Evolutionary conservation across 2,888 invertebrate species (phyloP), one percentile per base, ranked within the genome.

Genomic region (Galeruca laticollis): DNA sequence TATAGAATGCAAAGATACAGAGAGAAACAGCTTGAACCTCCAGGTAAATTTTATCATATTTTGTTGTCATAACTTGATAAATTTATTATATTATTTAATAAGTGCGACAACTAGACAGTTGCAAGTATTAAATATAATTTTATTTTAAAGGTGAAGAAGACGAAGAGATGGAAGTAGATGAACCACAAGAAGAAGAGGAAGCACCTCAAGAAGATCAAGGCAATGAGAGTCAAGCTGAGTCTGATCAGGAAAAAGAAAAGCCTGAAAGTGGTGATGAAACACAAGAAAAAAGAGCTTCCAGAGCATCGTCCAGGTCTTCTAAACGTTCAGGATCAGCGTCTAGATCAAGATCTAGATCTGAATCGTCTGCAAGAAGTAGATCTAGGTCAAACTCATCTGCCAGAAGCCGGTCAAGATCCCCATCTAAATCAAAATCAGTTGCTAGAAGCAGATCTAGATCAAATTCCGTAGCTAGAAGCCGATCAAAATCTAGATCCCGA

Each of bases 11-110:
- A 97, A 76, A 86, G 95, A 61, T 91, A 93, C 73, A 87, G 98
- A 54, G 94, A 97, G 86, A 93, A 92, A 76, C 95, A 96, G 83
- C 87, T 98, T 33, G 97, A 98, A 83, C 95, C 96, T 2, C 90
- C 93, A 4, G 91, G 92, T 83, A 89, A 65, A 63, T 59, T 40
- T 18, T 37, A 11, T 37, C 3, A 37, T 37, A 37, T 18, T 2
- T 9, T 13, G n/a, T 18, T 2, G 18, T 1, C 13, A 21, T 43
- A n/a, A n/a, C n/a, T n/a, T n/a, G n/a, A n/a, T n/a, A n/a, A n/a
- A n/a, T n/a, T n/a, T n/a, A n/a, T n/a, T 26, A 26, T 6, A 26
- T 26, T 6, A 26, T 26, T 26, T 26, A 0, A 6, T 26, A 26
- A 26, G 26, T 26, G 6, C 6, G 26, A 1, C 26, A 26, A 26